Percentiles rank a stretch among this genome's conserved stretches.
Evolutionary conservation across 1,140 invertebrate genomes (phyloP).

Genomic region (Globodera ellingtonae): DNA sequence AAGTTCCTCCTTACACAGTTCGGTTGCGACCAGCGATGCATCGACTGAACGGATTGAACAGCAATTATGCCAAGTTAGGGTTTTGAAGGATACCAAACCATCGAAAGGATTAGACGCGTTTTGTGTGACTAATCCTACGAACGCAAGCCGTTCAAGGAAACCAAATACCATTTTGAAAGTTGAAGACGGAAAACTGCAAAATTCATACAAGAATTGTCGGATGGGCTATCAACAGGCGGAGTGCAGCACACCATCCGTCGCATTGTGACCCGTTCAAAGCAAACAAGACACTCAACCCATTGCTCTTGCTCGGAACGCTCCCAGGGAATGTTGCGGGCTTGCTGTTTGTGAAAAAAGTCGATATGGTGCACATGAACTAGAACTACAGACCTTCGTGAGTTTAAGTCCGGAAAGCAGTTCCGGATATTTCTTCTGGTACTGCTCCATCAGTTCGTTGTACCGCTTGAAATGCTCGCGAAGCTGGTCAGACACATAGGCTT

Average conservation of each 20-base stretch:
- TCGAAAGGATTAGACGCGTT: too few relatives aligned
- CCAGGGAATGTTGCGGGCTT: constrained; percentile 17
- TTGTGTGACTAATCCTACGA: too few relatives aligned
- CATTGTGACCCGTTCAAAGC: constrained; percentile 25
- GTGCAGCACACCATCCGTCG: constrained; percentile 1
- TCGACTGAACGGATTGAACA: background rate
- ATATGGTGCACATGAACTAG: too few relatives aligned
- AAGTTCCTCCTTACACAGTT: too few relatives aligned
- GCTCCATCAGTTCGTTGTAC: constrained; percentile 2
- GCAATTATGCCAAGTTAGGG: background rate
- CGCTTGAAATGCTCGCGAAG: constrained; percentile 12
- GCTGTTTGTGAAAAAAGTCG: constrained; percentile 13
- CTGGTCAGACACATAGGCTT: background rate
- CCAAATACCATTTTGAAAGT: too few relatives aligned
- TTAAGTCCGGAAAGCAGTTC: constrained; percentile 22
- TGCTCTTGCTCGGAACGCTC: constrained; percentile 20
- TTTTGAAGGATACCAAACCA: too few relatives aligned
- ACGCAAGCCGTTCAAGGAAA: too few relatives aligned
- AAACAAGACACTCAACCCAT: constrained; percentile 29
- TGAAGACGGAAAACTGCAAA: too few relatives aligned
- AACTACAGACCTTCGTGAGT: constrained; percentile 15
- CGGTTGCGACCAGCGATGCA: too few relatives aligned
- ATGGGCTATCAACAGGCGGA: background rate
- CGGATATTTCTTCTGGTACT: constrained; percentile 6
- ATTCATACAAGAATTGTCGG: too few relatives aligned